Evolutionary conservation across 2,888 invertebrate genomes (phyloP), one percentile per base, ranked within the genome.

Genomic region (Cordilura impudica): DNA sequence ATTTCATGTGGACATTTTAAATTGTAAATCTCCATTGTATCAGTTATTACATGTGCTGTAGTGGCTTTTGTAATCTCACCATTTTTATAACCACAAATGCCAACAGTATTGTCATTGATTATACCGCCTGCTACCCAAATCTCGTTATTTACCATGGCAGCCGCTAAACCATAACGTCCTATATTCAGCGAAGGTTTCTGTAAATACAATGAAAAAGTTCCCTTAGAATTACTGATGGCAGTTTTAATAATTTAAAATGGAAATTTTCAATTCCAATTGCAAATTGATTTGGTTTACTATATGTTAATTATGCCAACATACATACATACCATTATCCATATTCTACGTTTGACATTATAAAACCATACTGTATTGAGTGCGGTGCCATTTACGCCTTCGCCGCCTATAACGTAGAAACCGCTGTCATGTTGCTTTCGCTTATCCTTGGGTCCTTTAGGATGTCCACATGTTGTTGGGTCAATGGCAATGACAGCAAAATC

Each of bases 51-150:
- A 70, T 81, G 81, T 35, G 70, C 53, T 49, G 66, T 60, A 60
- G 69, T 78, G 71, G 73, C 69, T 53, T 75, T 70, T 14, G 45
- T 26, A 63, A 35, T 45, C 63, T 67, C 74, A 35, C 29, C 43
- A 43, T 51, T 74, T 16, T 66, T 31, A 14, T 35, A 71, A 39
- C 39, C 35, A 21, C 60, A 53, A 26, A 31, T 29, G 29, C 31
- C 61, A 61, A 51, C 65, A 19, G 19, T 77, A 19, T 78, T 80
- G 21, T 72, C 75, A 51, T 82, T 81, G 78, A 78, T 92, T 92
- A 94, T 92, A 43, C 95, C 95, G 45, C 95, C 94, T 10, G 93
- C 94, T 53, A 94, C 93, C 94, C 94, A 94, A 87, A 95, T 94
- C 83, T 92, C 81, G 51, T 83, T 80, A 58, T 83, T 84, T 53